These are phyloP conservation scores for Sericinus montela DNA, from an alignment of 2,888 invertebrate genomes.

Conservation along the genomic window DNA sequence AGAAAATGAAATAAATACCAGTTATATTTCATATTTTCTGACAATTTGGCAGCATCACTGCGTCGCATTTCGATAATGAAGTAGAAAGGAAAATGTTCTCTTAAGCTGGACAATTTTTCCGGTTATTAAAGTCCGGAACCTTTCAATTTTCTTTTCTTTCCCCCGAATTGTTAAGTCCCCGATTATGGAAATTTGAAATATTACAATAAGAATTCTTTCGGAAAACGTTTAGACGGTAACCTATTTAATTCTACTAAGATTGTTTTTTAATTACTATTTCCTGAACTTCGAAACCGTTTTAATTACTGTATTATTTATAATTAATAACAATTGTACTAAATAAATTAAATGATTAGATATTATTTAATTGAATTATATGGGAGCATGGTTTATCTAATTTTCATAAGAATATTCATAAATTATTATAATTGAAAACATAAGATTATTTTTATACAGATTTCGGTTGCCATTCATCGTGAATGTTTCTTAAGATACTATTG, in stretches of 20 bases:
- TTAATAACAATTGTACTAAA: too few species aligned
- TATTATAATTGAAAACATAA: too few species aligned
- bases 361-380: too few species aligned
- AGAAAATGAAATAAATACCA: constrained; percentile 7
- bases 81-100: constrained; percentile 4
- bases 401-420: too few species aligned
- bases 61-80: constrained; percentile 17
- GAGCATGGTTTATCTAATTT: too few species aligned
- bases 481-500: too few species aligned
- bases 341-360: too few species aligned
- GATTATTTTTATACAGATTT: too few species aligned
- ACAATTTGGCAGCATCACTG: constrained; percentile 11
- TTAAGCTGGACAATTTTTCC: constrained; percentile 16
- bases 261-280: too few species aligned
- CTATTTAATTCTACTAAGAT: constrained; percentile 1
- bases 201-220: constrained; percentile 13
- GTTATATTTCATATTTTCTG: constrained; percentile 17
- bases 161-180: constrained; percentile 17
- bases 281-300: too few species aligned
- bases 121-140: constrained; percentile 19
- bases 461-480: too few species aligned
- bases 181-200: constrained; percentile 19
- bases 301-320: too few species aligned
- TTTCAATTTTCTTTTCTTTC: constrained; percentile 19
- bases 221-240: not conserved